Conservation (phyloP, 2,888 invertebrate genomes). For the Erebia epiphron region DNA sequence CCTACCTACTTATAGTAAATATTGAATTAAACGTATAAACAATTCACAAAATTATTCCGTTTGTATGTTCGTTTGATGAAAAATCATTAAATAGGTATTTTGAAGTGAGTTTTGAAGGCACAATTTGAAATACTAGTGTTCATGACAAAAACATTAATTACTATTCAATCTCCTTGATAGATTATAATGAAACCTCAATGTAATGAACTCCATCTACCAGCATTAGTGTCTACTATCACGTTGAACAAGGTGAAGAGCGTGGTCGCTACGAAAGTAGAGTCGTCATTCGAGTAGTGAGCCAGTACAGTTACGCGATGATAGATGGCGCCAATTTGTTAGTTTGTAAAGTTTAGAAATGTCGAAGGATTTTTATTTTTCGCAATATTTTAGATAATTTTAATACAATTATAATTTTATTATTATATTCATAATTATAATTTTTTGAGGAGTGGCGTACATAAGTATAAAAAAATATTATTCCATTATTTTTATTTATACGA, state of each 20-base stretch:
- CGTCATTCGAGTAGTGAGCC: not conserved
- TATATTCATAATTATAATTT: not conserved
- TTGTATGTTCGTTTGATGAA: too few species aligned
- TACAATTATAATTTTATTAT: not conserved
- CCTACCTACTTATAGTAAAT: not conserved
- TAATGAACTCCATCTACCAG: not conserved
- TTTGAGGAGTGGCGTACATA: too few species aligned
- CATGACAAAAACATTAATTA: too few species aligned
- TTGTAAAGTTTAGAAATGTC: not conserved
- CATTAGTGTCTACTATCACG: not conserved
- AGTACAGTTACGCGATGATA: not conserved
- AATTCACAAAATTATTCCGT: too few species aligned
- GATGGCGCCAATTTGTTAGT: slow-evolving; percentile 9
- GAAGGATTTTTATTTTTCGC: slow-evolving; percentile 17
- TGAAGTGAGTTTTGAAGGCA: too few species aligned
- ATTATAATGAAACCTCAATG: not conserved
- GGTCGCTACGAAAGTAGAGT: not conserved
- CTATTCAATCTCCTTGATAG: too few species aligned
- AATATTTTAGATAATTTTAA: too few species aligned
- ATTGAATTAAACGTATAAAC: too few species aligned
- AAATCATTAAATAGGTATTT: too few species aligned
- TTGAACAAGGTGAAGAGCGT: not conserved
- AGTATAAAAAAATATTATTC: too few species aligned
- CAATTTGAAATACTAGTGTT: too few species aligned
- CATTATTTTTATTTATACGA: too few species aligned